phyloP scores from a whole-genome alignment of 2,888 invertebrate genomes.

The Aelia acuminata region DNA sequence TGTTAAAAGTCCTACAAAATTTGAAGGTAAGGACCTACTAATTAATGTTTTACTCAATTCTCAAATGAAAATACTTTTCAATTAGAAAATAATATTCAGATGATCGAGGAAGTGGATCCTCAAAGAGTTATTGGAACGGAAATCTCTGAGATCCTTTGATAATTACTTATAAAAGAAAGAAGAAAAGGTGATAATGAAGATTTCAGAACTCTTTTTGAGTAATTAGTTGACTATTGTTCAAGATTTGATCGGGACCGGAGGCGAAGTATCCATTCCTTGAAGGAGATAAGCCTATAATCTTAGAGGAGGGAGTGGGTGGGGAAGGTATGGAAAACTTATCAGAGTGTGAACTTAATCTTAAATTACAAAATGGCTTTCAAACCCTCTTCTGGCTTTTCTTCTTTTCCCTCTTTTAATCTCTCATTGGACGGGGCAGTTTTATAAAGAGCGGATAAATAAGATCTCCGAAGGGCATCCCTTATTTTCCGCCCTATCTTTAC shows the following conservation, averaged over 20 bases:
- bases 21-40: not conserved
- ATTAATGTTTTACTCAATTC: not conserved
- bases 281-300: constrained; percentile 49
- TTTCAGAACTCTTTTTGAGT: constrained; percentile 45
- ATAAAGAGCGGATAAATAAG: constrained; percentile 53
- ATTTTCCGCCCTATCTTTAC: constrained; percentile 23
- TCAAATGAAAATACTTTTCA: not conserved
- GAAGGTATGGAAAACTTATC: constrained; percentile 51
- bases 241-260: not conserved
- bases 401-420: constrained; percentile 50
- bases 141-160: not conserved
- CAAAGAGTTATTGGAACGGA: not conserved
- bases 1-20: too few species aligned
- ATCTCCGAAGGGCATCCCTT: constrained; percentile 28
- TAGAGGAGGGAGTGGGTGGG: not conserved
- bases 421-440: constrained; percentile 50
- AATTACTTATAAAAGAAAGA: constrained; percentile 41
- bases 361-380: constrained; percentile 57
- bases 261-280: constrained; percentile 6
- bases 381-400: constrained; percentile 41
- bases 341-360: constrained; percentile 52
- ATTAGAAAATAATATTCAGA: not conserved
- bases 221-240: constrained; percentile 48
- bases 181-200: constrained; percentile 55
- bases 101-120: not conserved